Percentiles rank a stretch among this genome's conserved stretches.
These are phyloP conservation scores for Oscheius onirici DNA, from an alignment of 2,888 invertebrate genomes.

Conservation along the genomic window DNA sequence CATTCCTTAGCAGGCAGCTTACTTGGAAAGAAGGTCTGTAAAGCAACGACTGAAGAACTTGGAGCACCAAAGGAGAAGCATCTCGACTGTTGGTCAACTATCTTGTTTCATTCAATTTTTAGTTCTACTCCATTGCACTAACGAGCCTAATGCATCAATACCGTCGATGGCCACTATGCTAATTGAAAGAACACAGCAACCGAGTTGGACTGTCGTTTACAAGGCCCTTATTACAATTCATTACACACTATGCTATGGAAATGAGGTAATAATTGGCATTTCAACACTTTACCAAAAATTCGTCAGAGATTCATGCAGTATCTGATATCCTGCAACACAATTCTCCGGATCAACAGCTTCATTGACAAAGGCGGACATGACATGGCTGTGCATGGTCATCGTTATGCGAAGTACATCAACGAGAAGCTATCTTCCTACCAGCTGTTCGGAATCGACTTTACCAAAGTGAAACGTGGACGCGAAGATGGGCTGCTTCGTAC, in stretches of 20 bases:
- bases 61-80: constrained; percentile 99
- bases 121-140: constrained; percentile 99
- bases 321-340: constrained; percentile 98
- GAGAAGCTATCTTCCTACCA: constrained; percentile 98
- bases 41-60: constrained; percentile 99
- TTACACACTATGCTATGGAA: constrained; percentile 98
- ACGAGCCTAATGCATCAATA: constrained; percentile 99
- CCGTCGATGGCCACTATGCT: constrained; percentile 97
- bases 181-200: constrained; percentile 95
- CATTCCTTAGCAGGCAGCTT: constrained; percentile 96
- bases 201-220: constrained; percentile 98
- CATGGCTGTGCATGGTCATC: constrained; percentile 98
- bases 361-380: constrained; percentile 97
- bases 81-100: constrained; percentile 91
- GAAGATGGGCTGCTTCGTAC: constrained; percentile 95
- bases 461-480: constrained; percentile 96
- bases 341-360: constrained; percentile 96
- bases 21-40: constrained; percentile 98
- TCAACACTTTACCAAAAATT: neutral
- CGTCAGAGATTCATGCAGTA: constrained; percentile 99
- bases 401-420: constrained; percentile 98
- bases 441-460: constrained; percentile 98
- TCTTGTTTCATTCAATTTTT: constrained; percentile 73
- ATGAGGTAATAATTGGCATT: constrained; percentile 79
- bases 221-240: constrained; percentile 97